phyloP scores from a whole-genome alignment of 2,888 invertebrate genomes.

The Scrobipalpa costella region DNA sequence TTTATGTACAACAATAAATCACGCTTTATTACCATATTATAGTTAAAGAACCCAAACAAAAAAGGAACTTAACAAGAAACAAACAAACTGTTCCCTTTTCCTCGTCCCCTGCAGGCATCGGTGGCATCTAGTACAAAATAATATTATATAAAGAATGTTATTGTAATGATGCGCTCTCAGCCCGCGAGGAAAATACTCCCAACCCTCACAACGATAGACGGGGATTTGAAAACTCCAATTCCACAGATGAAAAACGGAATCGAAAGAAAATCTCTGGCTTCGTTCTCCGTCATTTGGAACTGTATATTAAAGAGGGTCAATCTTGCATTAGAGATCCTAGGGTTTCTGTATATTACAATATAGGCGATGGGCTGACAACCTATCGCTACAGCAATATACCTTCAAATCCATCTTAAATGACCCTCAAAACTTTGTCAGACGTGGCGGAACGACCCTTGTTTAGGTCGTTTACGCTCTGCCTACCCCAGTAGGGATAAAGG shows the following conservation, averaged over 20 bases:
- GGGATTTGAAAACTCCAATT: conserved; percentile 23
- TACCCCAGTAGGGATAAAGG: no score
- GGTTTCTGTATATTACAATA: no score
- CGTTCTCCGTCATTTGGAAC: no score
- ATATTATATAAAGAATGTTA: conserved; percentile 10
- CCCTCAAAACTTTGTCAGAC: no score
- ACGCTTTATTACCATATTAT: background rate
- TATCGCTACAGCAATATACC: no score
- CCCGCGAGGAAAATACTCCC: conserved; percentile 16
- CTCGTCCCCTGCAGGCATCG: background rate
- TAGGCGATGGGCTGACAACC: no score
- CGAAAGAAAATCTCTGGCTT: conserved; percentile 6
- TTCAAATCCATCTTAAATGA: no score
- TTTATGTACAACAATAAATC: no score
- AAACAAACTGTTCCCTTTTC: background rate
- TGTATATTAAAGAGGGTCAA: no score
- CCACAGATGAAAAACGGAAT: conserved; percentile 24
- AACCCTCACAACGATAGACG: conserved; percentile 18
- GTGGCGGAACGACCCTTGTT: no score
- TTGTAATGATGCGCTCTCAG: conserved; percentile 6
- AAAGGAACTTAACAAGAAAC: conserved; percentile 1
- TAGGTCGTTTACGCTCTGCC: no score
- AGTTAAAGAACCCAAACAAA: background rate
- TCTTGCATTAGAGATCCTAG: no score
- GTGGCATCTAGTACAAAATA: background rate